A percentile compares a stretch with the other conserved stretches of the same genome.
These are phyloP conservation scores for Exaiptasia diaphana DNA, from an alignment of 64 coral and sea anemone genomes.

Conservation along the genomic window DNA sequence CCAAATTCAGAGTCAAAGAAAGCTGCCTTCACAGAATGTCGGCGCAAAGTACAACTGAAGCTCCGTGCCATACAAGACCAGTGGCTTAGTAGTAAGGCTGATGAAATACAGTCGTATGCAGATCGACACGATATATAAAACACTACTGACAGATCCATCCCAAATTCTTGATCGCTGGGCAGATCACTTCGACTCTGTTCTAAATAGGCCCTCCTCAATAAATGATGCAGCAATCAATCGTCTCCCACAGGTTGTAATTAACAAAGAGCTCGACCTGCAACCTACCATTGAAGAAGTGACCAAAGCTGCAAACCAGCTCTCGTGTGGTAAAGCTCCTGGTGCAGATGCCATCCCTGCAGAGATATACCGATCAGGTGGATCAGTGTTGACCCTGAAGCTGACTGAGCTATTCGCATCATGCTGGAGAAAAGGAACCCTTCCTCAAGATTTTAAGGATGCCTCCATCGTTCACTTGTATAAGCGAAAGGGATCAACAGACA, in stretches of 20 bases:
- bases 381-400: background rate
- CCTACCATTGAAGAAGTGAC: background rate
- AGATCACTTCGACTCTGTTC: conserved; percentile 1
- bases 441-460: conserved; percentile 17
- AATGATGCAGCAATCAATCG: background rate
- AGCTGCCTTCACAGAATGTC: conserved; percentile 35
- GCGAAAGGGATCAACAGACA: conserved; percentile 4
- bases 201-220: background rate
- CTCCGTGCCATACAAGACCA: conserved; percentile 17
- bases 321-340: conserved; percentile 1
- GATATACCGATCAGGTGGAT: conserved; percentile 1
- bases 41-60: conserved; percentile 21
- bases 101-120: conserved; percentile 36
- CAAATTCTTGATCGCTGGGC: background rate
- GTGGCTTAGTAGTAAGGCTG: conserved; percentile 38
- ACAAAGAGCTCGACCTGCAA: conserved; percentile 6
- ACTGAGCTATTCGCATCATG: background rate
- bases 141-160: background rate
- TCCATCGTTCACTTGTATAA: conserved; percentile 11
- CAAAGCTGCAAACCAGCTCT: conserved; percentile 25
- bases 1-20: conserved; percentile 39
- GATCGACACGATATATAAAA: conserved; percentile 7
- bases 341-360: conserved; percentile 10
- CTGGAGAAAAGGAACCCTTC: background rate
- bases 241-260: background rate